phyloP scores from a whole-genome alignment of 1,140 invertebrate genomes.

The Caerostris darwini region DNA sequence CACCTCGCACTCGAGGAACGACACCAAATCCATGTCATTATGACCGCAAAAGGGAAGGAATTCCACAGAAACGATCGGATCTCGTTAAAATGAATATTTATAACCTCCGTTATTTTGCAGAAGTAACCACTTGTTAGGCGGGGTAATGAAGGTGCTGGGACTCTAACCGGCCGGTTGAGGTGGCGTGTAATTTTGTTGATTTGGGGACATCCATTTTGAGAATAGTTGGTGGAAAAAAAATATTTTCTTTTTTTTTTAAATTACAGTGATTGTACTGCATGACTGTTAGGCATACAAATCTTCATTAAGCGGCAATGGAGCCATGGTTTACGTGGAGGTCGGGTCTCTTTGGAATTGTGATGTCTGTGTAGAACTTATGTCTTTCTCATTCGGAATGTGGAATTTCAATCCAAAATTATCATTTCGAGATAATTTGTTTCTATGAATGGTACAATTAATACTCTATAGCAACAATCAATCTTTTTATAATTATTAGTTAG shows the following conservation, averaged over 20 bases:
- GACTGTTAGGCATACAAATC: neutral
- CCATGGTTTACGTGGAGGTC: neutral
- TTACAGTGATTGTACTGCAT: neutral
- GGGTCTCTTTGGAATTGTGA: no score
- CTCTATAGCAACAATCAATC: no score
- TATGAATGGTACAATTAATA: no score
- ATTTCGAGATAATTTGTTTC: no score
- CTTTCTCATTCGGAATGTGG: no score
- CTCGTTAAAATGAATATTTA: slow-evolving; percentile 29
- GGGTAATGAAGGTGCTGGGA: neutral
- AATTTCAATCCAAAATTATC: no score
- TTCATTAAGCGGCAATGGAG: neutral
- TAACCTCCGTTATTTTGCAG: neutral
- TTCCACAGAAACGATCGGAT: slow-evolving; percentile 2
- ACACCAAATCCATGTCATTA: slow-evolving; percentile 15
- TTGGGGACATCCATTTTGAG: neutral
- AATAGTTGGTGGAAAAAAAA: neutral
- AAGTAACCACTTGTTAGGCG: neutral
- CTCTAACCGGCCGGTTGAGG: neutral
- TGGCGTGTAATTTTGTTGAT: neutral
- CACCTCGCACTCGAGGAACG: neutral
- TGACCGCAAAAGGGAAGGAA: slow-evolving; percentile 7
- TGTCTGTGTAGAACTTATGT: no score
- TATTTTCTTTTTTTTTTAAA: neutral
- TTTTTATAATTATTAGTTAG: no score